These are phyloP conservation scores for Nycteola revayana DNA, from an alignment of 2,888 invertebrate genomes.

Conservation along the genomic window DNA sequence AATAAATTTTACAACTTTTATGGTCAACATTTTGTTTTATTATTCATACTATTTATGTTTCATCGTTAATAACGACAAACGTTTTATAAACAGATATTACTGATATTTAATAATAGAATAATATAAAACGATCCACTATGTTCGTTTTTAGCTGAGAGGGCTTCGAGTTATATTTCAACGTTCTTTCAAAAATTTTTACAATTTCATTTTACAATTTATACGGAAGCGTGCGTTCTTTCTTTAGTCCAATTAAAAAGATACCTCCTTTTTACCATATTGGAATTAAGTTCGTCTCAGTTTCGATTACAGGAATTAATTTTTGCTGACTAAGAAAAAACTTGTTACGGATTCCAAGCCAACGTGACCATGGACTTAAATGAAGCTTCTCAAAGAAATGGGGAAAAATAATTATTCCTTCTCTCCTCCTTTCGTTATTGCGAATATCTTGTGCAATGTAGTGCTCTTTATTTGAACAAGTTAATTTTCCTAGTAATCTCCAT, in stretches of 20 bases:
- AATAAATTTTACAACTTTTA: constrained; percentile 18
- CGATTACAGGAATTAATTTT: constrained; percentile 47
- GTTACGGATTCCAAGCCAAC: constrained; percentile 36
- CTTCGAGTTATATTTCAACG: too few relatives aligned
- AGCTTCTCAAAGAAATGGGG: constrained; percentile 30
- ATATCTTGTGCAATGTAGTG: constrained; percentile 33
- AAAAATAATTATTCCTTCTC: constrained; percentile 42
- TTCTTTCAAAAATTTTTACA: too few relatives aligned
- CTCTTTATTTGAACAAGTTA: constrained; percentile 40
- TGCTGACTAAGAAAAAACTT: constrained; percentile 45
- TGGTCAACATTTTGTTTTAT: constrained; percentile 17
- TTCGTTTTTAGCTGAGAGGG: too few relatives aligned
- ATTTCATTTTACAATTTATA: constrained; percentile 11
- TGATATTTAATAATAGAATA: too few relatives aligned
- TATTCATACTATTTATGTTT: too few relatives aligned
- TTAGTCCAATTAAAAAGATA: constrained; percentile 10
- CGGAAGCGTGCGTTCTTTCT: background rate
- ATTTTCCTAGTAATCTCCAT: constrained; percentile 30
- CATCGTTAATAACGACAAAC: too few relatives aligned
- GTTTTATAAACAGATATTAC: too few relatives aligned
- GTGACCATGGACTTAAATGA: constrained; percentile 43
- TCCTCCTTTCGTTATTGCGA: constrained; percentile 29
- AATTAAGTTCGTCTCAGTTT: constrained; percentile 31
- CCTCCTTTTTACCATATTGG: constrained; percentile 25
- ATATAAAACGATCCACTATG: too few relatives aligned